phyloP scores from a whole-genome alignment of 2,797 vertebrate genomes.

The Channa striata region DNA sequence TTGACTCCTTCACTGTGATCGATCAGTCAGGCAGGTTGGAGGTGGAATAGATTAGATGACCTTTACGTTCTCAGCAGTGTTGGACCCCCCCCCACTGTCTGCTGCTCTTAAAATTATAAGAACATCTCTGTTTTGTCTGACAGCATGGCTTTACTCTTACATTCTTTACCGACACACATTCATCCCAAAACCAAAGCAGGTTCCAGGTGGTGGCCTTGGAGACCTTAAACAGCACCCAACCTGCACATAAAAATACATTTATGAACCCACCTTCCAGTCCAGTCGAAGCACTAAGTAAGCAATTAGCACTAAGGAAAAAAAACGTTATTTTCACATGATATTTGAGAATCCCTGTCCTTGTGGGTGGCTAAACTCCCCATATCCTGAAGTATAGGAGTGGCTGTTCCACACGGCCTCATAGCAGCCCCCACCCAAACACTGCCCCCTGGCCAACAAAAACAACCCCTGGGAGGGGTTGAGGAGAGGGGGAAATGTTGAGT shows the following conservation, averaged over 20 bases:
- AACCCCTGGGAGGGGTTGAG: constrained; percentile 78
- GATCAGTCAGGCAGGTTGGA: constrained; percentile 74
- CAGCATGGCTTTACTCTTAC: constrained; percentile 65
- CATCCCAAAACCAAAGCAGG: constrained; percentile 62
- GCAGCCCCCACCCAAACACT: constrained; percentile 77
- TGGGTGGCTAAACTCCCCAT: constrained; percentile 73
- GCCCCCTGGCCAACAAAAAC: constrained; percentile 82
- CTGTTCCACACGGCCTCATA: constrained; percentile 58
- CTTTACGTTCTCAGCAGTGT: constrained; percentile 70
- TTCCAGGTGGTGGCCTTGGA: constrained; percentile 78
- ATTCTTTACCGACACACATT: constrained; percentile 54
- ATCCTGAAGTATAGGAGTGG: constrained; percentile 72
- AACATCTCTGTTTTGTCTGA: constrained; percentile 69
- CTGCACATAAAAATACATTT: constrained; percentile 80
- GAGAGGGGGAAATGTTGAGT: constrained; percentile 75
- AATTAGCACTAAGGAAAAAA: constrained; percentile 78
- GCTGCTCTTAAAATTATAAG: constrained; percentile 71
- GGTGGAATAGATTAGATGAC: constrained; percentile 81
- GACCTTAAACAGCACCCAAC: constrained; percentile 80
- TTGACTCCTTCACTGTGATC: constrained; percentile 74
- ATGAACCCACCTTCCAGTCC: constrained; percentile 76
- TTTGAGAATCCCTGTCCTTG: constrained; percentile 76
- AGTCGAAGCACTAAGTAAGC: constrained; percentile 59
- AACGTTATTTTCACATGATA: constrained; percentile 75
- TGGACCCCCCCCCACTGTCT: constrained; percentile 53